phyloP scores from a whole-genome alignment of 2,113 vertebrate species.

The Chroicocephalus ridibundus region DNA sequence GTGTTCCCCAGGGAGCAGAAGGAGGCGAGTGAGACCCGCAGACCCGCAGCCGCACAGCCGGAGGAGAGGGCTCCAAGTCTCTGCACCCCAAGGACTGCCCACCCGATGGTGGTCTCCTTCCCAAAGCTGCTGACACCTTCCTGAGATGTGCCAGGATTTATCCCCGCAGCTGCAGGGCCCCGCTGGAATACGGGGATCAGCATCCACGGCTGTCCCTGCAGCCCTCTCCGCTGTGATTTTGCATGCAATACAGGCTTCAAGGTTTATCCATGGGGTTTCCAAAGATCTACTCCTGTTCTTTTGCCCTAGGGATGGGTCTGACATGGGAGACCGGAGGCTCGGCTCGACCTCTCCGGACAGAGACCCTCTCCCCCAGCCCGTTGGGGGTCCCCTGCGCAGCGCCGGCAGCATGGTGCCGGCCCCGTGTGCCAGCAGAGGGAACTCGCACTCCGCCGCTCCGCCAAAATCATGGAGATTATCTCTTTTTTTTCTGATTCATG shows the following conservation, averaged over 20 bases:
- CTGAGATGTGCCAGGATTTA: background rate
- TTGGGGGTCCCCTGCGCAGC: background rate
- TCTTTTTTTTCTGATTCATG: background rate
- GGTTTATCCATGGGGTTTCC: background rate
- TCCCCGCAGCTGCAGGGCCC: background rate
- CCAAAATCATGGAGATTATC: background rate
- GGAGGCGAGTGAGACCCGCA: background rate
- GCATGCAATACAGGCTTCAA: background rate
- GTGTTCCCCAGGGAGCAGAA: background rate
- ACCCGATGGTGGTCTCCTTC: background rate
- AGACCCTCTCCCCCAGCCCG: background rate
- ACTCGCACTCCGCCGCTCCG: background rate
- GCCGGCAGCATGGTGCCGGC: background rate
- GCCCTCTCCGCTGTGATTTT: background rate
- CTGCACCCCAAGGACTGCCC: background rate
- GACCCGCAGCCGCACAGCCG: background rate
- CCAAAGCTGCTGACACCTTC: background rate
- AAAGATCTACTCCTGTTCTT: background rate
- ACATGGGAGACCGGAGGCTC: background rate
- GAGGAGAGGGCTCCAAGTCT: background rate
- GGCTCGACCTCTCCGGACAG: background rate
- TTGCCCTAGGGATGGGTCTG: background rate
- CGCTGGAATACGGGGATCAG: accelerated
- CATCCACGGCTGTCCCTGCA: background rate
- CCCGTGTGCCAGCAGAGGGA: slow-evolving; percentile 46